Percentiles rank a stretch among this genome's conserved stretches.
These are phyloP conservation scores for Lacerta viridis DNA, from an alignment of 2,797 vertebrate species.

Conservation along the genomic window DNA sequence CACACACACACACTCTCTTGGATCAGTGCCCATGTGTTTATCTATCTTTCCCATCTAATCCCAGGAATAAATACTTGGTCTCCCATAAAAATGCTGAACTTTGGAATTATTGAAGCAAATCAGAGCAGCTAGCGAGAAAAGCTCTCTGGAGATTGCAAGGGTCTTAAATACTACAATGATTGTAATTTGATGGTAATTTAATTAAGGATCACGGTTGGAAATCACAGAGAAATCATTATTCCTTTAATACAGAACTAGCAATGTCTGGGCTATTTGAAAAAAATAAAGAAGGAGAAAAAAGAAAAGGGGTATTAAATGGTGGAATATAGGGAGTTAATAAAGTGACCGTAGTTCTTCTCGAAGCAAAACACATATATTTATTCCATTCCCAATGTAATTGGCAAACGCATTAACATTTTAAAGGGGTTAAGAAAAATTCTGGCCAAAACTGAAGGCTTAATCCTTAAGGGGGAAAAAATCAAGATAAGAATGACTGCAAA, in stretches of 20 bases:
- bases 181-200: constrained; percentile 60
- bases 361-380: constrained; percentile 31
- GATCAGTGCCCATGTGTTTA: background rate
- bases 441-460: constrained; percentile 33
- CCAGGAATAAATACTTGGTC: background rate
- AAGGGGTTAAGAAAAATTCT: constrained; percentile 27
- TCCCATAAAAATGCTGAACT: constrained; percentile 41
- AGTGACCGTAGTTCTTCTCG: background rate
- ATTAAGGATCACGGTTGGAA: constrained; percentile 57
- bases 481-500: constrained; percentile 37
- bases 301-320: constrained; percentile 40
- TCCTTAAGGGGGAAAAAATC: constrained; percentile 22
- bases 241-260: constrained; percentile 41
- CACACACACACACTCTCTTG: background rate
- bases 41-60: background rate
- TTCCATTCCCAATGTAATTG: constrained; percentile 44
- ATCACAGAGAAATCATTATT: constrained; percentile 47
- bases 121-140: constrained; percentile 50
- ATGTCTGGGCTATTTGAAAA: constrained; percentile 32
- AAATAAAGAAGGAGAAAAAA: background rate
- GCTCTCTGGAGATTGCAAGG: constrained; percentile 44
- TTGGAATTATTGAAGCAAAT: constrained; percentile 59
- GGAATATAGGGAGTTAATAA: constrained; percentile 36
- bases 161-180: constrained; percentile 57
- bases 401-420: constrained; percentile 50